Evolutionary conservation across 2,113 vertebrate species (phyloP).

Genomic region (Pelvicachromis taeniatus): DNA sequence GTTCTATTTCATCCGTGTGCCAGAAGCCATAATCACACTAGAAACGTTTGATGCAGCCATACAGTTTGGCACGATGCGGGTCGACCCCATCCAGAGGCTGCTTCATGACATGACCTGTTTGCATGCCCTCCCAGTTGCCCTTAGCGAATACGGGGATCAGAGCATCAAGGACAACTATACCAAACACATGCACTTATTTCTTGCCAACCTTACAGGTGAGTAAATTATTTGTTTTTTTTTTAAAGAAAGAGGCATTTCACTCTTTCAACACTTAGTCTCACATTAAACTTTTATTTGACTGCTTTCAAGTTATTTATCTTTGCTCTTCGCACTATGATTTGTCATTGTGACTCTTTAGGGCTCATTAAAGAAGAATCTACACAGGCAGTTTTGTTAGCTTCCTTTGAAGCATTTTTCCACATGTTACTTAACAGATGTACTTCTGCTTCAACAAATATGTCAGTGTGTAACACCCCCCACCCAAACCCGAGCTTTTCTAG

Average conservation of each 20-base stretch:
- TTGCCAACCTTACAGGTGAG: conserved; percentile 79
- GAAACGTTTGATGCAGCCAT: conserved; percentile 73
- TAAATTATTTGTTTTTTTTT: not conserved
- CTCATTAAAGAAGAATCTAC: not conserved
- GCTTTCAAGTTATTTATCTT: not conserved
- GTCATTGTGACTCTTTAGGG: not conserved
- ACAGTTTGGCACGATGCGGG: conserved; percentile 72
- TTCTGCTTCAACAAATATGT: not conserved
- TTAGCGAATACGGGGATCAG: conserved; percentile 69
- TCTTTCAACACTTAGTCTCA: not conserved
- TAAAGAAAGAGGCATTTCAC: not conserved
- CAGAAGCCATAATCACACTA: conserved; percentile 58
- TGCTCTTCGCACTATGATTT: not conserved
- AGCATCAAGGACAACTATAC: conserved; percentile 78
- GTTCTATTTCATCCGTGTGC: conserved; percentile 75
- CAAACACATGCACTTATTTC: conserved; percentile 74
- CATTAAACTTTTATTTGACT: not conserved
- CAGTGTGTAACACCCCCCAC: not conserved
- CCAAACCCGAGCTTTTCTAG: not conserved
- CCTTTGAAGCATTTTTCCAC: not conserved
- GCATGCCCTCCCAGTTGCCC: conserved; percentile 72
- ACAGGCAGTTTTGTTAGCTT: not conserved
- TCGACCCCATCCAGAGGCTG: conserved; percentile 55
- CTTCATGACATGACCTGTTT: conserved; percentile 72
- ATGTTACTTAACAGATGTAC: not conserved